Evolutionary conservation across 2,797 vertebrate species (phyloP), one percentile per base, ranked within the genome.

Genomic region (Lophotriccus pileatus): DNA sequence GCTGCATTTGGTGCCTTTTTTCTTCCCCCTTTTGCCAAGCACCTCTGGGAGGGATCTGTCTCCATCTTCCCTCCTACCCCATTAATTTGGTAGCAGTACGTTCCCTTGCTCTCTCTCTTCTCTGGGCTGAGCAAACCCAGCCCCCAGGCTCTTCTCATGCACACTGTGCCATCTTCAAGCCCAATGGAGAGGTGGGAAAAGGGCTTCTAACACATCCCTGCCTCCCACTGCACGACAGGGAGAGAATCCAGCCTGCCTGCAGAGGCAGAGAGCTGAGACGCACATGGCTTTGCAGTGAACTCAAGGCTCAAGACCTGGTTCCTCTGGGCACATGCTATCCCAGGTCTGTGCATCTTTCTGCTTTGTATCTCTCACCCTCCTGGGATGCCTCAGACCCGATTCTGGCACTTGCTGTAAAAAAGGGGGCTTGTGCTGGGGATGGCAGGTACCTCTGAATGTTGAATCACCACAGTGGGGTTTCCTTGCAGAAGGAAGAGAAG

Each of bases 401-500:
- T 93, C 74, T 8, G 16, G 43, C n/a, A 34, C 53, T 68, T 67
- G 32, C 49, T 90, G 43, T 78, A 36, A 49, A 64, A 64, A 62
- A 60, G 10, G 7, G 15, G 18, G 46, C 15, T 90, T 62, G 36
- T 62, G 9, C 50, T 93, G 62, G 66, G 67, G 60, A 11, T 72
- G 64, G 39, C 0, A 2, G 34, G 23, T 72, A 18, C 34, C 10
- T 67, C n/a, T 0, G 0, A 23, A 50, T 44, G 13, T 66, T 62
- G 23, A 69, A 60, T 34, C 1, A 4, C 25, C 32, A 34, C 0
- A 0, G 62, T 0, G 24, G 19, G 10, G 2, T 84, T 84, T 77
- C 21, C 68, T 87, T 93, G 68, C 78, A 66, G 68, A 64, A 96
- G 93, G 96, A 97, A 89, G 95, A 95, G 74, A 87, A 94, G 30